phyloP scores from a whole-genome alignment of 2,113 vertebrate genomes.

The Oryzias melastigma region DNA sequence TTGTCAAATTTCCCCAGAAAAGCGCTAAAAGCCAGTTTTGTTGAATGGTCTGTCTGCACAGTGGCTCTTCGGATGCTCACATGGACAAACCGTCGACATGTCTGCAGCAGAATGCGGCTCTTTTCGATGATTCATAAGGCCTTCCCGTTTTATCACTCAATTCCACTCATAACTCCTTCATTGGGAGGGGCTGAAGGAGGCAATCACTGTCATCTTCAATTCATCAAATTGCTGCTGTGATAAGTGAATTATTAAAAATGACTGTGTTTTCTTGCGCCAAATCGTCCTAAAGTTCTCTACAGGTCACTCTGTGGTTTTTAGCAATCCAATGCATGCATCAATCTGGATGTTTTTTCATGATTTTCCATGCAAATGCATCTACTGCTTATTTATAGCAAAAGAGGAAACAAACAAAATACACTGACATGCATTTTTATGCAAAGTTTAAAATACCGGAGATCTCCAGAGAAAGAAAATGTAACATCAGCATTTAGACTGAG shows the following conservation, averaged over 20 bases:
- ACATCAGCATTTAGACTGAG: constrained; percentile 5
- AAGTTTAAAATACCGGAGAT: neutral
- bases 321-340: neutral
- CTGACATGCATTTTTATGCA: too few species aligned
- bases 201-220: neutral
- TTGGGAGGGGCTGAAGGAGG: neutral
- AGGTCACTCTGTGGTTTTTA: neutral
- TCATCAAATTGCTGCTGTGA: neutral
- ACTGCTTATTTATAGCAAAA: too few species aligned
- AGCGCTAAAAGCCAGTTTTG: neutral
- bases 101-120: neutral
- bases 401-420: too few species aligned
- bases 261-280: too few species aligned
- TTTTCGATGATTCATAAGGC: neutral
- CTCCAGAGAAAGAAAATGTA: constrained; percentile 1
- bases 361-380: too few species aligned
- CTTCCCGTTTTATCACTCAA: neutral
- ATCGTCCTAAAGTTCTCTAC: neutral
- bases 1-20: neutral
- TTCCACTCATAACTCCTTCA: neutral
- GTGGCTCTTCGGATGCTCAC: neutral
- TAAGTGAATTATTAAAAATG: too few species aligned
- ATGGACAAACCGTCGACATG: neutral
- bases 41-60: too few species aligned
- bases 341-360: neutral